Percentiles rank a stretch among this genome's conserved stretches.
Evolutionary conservation across 2,888 invertebrate species (phyloP).

Genomic region (Acanthosepion esculentum): DNA sequence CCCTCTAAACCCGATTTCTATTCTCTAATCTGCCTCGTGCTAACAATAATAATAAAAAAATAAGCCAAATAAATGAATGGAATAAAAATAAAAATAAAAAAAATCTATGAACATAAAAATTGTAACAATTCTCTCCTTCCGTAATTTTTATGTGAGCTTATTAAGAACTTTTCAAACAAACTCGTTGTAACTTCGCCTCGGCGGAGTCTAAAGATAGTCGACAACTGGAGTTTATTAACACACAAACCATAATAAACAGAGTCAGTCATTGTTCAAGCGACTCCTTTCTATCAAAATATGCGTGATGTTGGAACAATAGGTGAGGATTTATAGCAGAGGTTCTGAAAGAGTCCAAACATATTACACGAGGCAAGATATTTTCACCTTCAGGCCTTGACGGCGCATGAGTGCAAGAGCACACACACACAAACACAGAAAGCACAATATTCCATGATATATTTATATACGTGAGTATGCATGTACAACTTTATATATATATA

Average conservation of each 20-base stretch:
- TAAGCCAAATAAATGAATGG: too few relatives aligned
- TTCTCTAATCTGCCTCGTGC: background rate
- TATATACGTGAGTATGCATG: background rate
- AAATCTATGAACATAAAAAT: background rate
- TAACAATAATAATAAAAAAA: background rate
- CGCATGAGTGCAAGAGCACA: background rate
- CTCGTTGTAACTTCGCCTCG: background rate
- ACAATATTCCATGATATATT: background rate
- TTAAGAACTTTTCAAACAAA: background rate
- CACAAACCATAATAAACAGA: background rate
- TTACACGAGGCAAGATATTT: background rate
- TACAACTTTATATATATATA: background rate
- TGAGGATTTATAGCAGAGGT: background rate
- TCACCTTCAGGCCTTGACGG: background rate
- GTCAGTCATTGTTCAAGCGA: background rate
- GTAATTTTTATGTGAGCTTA: background rate
- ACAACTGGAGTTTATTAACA: background rate
- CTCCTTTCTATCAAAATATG: background rate
- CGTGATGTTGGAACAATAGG: background rate
- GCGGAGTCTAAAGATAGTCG: background rate
- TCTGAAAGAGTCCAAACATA: conserved; percentile 33
- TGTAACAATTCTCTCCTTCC: background rate
- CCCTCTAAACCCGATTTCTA: background rate
- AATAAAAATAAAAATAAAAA: background rate
- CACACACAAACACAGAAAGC: background rate